Percentiles rank a stretch among this genome's conserved stretches.
These are phyloP conservation scores for Gnathonemus longibarbis DNA, from an alignment of 2,113 vertebrate species.

Conservation along the genomic window DNA sequence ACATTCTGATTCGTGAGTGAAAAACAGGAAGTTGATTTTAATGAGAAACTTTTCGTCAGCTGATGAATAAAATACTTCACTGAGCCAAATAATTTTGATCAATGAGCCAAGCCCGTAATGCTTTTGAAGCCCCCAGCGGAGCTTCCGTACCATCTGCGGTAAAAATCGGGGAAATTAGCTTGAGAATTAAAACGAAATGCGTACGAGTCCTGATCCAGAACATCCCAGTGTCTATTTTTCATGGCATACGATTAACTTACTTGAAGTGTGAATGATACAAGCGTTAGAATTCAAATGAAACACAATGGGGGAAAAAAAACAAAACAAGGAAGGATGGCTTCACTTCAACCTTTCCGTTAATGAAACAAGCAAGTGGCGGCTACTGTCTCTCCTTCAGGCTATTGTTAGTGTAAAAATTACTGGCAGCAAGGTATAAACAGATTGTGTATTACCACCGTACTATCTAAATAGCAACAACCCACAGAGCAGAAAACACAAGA, in stretches of 20 bases:
- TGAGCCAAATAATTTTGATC: conserved; percentile 13
- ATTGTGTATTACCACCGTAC: conserved; percentile 84
- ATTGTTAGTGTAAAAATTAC: conserved; percentile 90
- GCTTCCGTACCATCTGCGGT: conserved; percentile 3
- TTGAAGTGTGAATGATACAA: neutral
- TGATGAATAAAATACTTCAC: conserved; percentile 7
- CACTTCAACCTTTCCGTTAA: conserved; percentile 73
- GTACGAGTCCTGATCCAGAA: neutral
- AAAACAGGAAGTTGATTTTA: neutral
- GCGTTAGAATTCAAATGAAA: neutral
- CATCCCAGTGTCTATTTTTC: neutral
- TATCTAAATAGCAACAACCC: conserved; percentile 89
- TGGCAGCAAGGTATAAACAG: conserved; percentile 91
- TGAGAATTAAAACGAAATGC: neutral
- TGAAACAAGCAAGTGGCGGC: conserved; percentile 73
- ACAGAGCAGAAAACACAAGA: conserved; percentile 88
- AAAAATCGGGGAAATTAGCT: neutral
- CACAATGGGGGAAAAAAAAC: neutral
- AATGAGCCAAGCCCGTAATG: conserved; percentile 7
- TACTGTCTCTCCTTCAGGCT: conserved; percentile 87
- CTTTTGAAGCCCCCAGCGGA: neutral
- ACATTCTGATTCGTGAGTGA: neutral
- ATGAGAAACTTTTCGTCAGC: neutral
- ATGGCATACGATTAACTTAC: neutral
- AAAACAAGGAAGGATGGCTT: neutral